Percentiles rank a stretch among this genome's conserved stretches.
Conservation (phyloP, 2,113 vertebrate species). For the Notothenia coriiceps region DNA sequence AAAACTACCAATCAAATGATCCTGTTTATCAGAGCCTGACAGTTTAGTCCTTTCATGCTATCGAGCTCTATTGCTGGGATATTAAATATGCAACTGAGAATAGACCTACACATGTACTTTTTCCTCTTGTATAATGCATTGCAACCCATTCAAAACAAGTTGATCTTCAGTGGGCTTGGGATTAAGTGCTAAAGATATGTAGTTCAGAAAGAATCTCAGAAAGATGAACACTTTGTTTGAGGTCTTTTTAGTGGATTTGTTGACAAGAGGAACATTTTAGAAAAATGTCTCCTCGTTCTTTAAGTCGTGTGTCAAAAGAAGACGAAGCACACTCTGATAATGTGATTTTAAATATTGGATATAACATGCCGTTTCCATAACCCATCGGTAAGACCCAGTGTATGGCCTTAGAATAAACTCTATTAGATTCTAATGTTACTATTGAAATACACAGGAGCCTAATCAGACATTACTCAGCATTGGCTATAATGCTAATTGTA, state of each 20-base stretch:
- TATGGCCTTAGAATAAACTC: background rate
- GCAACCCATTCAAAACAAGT: background rate
- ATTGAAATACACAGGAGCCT: conserved; percentile 14
- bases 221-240: background rate
- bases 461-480: conserved; percentile 11
- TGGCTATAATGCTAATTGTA: conserved; percentile 5
- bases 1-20: conserved; percentile 2
- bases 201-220: background rate
- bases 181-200: background rate
- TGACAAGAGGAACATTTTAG: background rate
- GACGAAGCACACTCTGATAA: background rate
- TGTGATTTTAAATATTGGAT: too few relatives aligned
- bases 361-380: conserved; percentile 25
- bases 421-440: conserved; percentile 9
- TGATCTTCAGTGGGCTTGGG: background rate
- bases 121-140: background rate
- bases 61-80: background rate
- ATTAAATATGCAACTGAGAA: background rate
- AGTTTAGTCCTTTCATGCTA: background rate
- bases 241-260: conserved; percentile 27
- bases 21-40: background rate
- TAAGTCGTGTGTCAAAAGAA: background rate
- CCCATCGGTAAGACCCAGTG: background rate
- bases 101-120: background rate
- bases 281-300: background rate